These are phyloP conservation scores for Tenthredo livida DNA, from an alignment of 2,888 invertebrate species.

Conservation along the genomic window DNA sequence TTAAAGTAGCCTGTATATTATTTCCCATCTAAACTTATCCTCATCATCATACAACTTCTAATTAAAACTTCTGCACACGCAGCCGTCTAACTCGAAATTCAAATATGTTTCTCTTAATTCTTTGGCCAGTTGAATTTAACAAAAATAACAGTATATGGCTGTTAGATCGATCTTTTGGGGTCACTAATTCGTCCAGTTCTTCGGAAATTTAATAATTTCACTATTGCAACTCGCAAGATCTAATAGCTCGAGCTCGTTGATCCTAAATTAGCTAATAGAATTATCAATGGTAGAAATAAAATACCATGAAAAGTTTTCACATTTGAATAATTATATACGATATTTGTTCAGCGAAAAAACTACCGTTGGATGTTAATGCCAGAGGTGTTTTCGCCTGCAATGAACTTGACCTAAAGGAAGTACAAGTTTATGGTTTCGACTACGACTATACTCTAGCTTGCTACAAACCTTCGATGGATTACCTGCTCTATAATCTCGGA, in stretches of 20 bases:
- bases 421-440: conserved; percentile 98
- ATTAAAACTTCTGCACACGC: conserved; percentile 12
- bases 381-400: conserved; percentile 97
- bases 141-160: background rate
- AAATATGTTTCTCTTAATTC: background rate
- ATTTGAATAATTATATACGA: background rate
- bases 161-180: background rate
- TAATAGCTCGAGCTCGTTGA: too few relatives aligned
- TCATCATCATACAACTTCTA: conserved; percentile 15
- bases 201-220: background rate
- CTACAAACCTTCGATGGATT: conserved; percentile 94
- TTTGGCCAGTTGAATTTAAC: background rate
- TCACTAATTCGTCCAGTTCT: background rate
- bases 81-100: background rate
- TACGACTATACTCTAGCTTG: conserved; percentile 99
- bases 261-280: background rate
- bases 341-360: conserved; percentile 86
- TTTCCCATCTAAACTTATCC: conserved; percentile 8
- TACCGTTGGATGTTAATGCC: conserved; percentile 92
- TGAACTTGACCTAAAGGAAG: conserved; percentile 93
- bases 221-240: too few relatives aligned
- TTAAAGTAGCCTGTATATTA: background rate
- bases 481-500: conserved; percentile 94
- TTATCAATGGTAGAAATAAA: background rate
- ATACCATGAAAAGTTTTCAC: background rate